Conservation (phyloP, 1,140 invertebrate genomes). For the Probaryconus sp. region DNA sequence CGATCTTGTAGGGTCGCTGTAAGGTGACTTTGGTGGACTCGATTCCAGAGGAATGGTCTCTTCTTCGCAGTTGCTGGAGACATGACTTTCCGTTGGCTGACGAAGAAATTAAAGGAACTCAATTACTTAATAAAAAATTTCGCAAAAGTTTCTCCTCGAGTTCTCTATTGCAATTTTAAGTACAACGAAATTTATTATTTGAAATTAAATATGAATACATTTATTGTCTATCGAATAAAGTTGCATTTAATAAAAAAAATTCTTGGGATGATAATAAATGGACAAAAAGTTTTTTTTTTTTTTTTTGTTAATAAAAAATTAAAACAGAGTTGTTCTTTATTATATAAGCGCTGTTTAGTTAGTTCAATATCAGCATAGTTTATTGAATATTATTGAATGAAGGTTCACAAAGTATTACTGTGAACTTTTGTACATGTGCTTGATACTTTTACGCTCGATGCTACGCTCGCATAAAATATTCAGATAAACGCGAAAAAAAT, state of each 20-base stretch:
- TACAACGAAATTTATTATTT: too few relatives aligned
- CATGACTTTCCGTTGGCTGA: constrained; percentile 24
- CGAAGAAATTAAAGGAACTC: not conserved
- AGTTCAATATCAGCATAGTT: too few relatives aligned
- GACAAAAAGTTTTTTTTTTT: too few relatives aligned
- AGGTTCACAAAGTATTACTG: not conserved
- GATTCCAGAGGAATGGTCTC: constrained; percentile 16
- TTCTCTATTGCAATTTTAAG: too few relatives aligned
- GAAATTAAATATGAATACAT: too few relatives aligned
- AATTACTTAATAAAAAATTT: not conserved
- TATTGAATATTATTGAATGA: constrained; percentile 7
- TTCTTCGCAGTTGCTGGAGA: constrained; percentile 19
- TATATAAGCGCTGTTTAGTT: too few relatives aligned
- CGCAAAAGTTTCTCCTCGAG: too few relatives aligned
- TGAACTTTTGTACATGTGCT: constrained; percentile 1
- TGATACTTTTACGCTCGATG: not conserved
- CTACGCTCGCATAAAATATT: not conserved
- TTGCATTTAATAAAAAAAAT: too few relatives aligned
- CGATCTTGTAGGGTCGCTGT: constrained; percentile 60
- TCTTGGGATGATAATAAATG: too few relatives aligned
- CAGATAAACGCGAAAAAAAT: constrained; percentile 2
- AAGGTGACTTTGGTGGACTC: constrained; percentile 58
- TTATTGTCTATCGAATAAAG: too few relatives aligned
- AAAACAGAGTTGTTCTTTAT: too few relatives aligned
- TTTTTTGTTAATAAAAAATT: too few relatives aligned